These are phyloP conservation scores for Parapristionchus giblindavisi DNA, from an alignment of 2,888 invertebrate genomes.

Conservation along the genomic window DNA sequence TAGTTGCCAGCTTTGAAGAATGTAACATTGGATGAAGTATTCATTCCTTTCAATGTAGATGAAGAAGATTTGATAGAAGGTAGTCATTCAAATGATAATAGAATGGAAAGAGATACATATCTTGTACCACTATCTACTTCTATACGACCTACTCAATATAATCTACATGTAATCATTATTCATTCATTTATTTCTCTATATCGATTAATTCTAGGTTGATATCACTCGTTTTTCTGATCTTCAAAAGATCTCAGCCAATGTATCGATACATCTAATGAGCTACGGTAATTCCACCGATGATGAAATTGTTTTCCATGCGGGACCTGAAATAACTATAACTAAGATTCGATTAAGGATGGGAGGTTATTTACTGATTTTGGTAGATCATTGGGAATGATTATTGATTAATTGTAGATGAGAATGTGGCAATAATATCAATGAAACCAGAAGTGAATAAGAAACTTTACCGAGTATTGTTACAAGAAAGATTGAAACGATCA, in stretches of 20 bases:
- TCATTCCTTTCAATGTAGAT: slow-evolving; percentile 9
- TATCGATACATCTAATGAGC: slow-evolving; percentile 61
- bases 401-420: slow-evolving; percentile 40
- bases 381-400: background rate
- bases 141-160: slow-evolving; percentile 64
- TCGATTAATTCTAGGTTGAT: slow-evolving; percentile 53
- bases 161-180: slow-evolving; percentile 51
- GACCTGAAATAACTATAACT: slow-evolving; percentile 63
- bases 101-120: slow-evolving; percentile 44
- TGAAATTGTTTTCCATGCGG: slow-evolving; percentile 64
- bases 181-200: background rate
- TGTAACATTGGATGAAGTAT: slow-evolving; percentile 24
- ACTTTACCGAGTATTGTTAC: slow-evolving; percentile 56
- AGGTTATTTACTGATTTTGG: slow-evolving; percentile 39
- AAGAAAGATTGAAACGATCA: slow-evolving; percentile 46
- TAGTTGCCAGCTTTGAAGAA: slow-evolving; percentile 35
- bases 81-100: slow-evolving; percentile 26
- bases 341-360: slow-evolving; percentile 54
- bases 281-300: slow-evolving; percentile 65
- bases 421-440: slow-evolving; percentile 50
- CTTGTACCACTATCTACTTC: slow-evolving; percentile 60
- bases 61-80: slow-evolving; percentile 32
- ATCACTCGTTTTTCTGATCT: slow-evolving; percentile 56
- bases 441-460: slow-evolving; percentile 61
- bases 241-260: slow-evolving; percentile 57